phyloP scores from a whole-genome alignment of 2,888 invertebrate species.

The Orthosia cruda region DNA sequence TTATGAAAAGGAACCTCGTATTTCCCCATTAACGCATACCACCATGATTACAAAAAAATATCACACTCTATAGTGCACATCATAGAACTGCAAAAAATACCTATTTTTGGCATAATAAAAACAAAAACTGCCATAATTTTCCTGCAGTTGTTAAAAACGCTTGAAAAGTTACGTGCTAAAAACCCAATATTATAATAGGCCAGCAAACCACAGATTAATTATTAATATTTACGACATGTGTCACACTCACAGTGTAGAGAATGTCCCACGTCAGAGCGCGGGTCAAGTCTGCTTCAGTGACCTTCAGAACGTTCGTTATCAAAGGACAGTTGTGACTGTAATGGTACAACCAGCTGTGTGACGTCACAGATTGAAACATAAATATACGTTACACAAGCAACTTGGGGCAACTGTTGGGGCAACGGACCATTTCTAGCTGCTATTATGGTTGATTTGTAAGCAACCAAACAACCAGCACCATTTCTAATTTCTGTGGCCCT shows the following conservation, averaged over 20 bases:
- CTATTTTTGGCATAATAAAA: too few relatives aligned
- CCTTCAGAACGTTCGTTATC: constrained; percentile 57
- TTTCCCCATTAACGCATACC: background rate
- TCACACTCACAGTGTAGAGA: background rate
- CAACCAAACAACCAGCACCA: too few relatives aligned
- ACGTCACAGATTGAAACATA: constrained; percentile 15
- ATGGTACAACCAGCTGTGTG: background rate
- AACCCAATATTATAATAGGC: background rate
- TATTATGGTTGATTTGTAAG: too few relatives aligned
- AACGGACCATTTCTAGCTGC: background rate
- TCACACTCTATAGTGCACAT: background rate
- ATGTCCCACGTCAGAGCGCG: constrained; percentile 22
- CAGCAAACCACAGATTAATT: background rate
- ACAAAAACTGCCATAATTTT: background rate
- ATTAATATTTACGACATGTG: background rate
- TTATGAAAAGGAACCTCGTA: too few relatives aligned
- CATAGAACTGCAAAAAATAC: background rate
- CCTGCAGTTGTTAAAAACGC: background rate
- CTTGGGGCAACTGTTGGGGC: background rate
- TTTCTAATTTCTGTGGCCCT: too few relatives aligned
- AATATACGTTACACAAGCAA: background rate
- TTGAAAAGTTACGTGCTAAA: background rate
- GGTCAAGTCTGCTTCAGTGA: constrained; percentile 32
- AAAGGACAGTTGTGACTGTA: constrained; percentile 32
- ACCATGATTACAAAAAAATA: background rate